phyloP scores from a whole-genome alignment of 2,797 vertebrate genomes.

The Vultur gryphus region DNA sequence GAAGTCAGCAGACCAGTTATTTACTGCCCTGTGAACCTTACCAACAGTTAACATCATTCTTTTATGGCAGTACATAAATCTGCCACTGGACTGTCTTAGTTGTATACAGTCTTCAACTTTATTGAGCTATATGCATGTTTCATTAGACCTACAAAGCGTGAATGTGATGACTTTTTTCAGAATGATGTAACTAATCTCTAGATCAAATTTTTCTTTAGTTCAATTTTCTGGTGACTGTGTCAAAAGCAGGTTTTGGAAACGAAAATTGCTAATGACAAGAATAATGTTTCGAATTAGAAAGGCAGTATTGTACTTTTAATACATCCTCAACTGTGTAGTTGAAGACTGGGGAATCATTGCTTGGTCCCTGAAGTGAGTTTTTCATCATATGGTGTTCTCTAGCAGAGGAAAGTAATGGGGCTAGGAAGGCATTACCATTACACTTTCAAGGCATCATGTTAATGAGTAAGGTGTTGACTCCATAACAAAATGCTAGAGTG shows the following conservation, averaged over 20 bases:
- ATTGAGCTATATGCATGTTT: background rate
- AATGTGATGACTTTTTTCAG: background rate
- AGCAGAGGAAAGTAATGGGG: slow-evolving; percentile 75
- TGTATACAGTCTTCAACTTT: background rate
- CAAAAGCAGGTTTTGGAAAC: background rate
- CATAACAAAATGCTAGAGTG: background rate
- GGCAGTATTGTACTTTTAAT: slow-evolving; percentile 60
- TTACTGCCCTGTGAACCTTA: background rate
- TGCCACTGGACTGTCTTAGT: background rate
- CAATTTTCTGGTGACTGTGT: background rate
- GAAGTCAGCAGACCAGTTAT: background rate
- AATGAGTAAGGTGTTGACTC: background rate
- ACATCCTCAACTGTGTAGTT: slow-evolving; percentile 29
- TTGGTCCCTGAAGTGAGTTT: slow-evolving; percentile 79
- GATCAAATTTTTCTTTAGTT: background rate
- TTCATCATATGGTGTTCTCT: slow-evolving; percentile 76
- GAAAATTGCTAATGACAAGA: background rate
- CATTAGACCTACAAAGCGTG: background rate
- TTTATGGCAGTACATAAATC: background rate
- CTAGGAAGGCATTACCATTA: background rate
- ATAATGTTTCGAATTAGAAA: background rate
- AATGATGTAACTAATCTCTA: background rate
- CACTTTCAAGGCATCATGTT: background rate
- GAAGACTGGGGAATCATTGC: slow-evolving; percentile 78
- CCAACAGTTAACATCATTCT: background rate